These are phyloP conservation scores for Achatina immaculata DNA, from an alignment of 1,140 invertebrate species.

Conservation along the genomic window DNA sequence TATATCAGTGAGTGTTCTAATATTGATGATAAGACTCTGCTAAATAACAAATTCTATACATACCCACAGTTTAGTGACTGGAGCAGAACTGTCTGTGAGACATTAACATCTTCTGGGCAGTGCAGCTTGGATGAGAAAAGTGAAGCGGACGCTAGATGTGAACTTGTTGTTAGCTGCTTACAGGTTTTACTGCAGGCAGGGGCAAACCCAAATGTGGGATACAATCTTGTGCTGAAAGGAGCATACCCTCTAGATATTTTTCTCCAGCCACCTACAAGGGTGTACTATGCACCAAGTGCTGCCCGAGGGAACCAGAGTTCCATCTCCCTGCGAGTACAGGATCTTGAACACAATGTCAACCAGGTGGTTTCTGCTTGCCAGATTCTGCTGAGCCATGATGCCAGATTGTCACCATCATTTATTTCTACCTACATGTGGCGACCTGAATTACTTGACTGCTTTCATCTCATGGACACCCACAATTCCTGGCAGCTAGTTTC, in stretches of 20 bases:
- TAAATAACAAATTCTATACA: too few relatives aligned
- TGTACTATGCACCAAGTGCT: conserved; percentile 39
- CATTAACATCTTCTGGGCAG: not conserved
- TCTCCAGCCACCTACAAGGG: conserved; percentile 37
- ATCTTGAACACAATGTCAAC: conserved; percentile 31
- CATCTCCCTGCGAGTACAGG: conserved; percentile 24
- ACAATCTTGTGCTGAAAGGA: not conserved
- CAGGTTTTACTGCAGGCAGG: not conserved
- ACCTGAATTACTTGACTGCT: conserved; percentile 36
- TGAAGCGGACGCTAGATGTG: not conserved
- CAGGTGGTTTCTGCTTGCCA: conserved; percentile 32
- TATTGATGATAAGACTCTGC: too few relatives aligned
- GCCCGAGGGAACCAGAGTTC: conserved; percentile 25
- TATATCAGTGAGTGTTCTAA: not conserved
- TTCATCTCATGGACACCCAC: conserved; percentile 20
- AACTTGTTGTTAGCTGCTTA: not conserved
- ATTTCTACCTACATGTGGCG: conserved; percentile 21
- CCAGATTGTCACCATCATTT: conserved; percentile 29
- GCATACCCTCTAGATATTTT: conserved; percentile 37
- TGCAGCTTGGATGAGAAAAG: not conserved
- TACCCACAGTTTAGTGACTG: too few relatives aligned
- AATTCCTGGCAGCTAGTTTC: conserved; percentile 15
- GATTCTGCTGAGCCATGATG: conserved; percentile 18
- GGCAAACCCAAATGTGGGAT: not conserved
- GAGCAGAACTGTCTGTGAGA: not conserved